These are phyloP conservation scores for Theretra japonica DNA, from an alignment of 2,888 invertebrate genomes.

Conservation along the genomic window DNA sequence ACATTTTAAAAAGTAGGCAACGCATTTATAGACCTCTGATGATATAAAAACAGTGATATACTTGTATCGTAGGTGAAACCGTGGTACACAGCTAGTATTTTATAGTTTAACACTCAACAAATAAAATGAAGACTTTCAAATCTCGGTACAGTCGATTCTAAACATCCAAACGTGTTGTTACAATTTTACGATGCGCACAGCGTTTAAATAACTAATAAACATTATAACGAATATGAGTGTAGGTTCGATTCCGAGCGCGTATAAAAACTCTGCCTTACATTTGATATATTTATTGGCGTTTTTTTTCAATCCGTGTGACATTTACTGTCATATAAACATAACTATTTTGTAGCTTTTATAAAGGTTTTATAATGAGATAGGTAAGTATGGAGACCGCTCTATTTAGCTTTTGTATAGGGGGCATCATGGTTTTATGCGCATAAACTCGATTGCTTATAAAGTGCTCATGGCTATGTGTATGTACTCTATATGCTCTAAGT, in stretches of 20 bases:
- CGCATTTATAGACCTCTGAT: too few species aligned
- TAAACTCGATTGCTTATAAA: too few species aligned
- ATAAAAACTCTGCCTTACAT: constrained; percentile 47
- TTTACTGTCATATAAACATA: constrained; percentile 75
- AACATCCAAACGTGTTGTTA: constrained; percentile 30
- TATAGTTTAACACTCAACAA: constrained; percentile 6
- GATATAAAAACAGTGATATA: too few species aligned
- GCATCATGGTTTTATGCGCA: too few species aligned
- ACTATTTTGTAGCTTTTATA: constrained; percentile 79
- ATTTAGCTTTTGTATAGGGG: too few species aligned
- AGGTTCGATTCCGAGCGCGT: constrained; percentile 36
- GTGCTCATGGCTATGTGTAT: too few species aligned
- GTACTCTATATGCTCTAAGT: too few species aligned
- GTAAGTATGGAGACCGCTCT: constrained; percentile 53
- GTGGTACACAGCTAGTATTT: background rate
- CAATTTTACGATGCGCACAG: constrained; percentile 43
- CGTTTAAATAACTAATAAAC: constrained; percentile 31
- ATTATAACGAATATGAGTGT: constrained; percentile 42
- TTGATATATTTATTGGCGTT: constrained; percentile 76
- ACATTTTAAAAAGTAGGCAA: too few species aligned
- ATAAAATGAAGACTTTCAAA: background rate
- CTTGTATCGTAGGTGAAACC: too few species aligned
- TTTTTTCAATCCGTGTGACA: constrained; percentile 67
- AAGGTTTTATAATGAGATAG: constrained; percentile 62
- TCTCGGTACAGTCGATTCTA: background rate